A percentile compares a stretch with the other conserved stretches of the same genome.
Evolutionary conservation across 2,797 vertebrate genomes (phyloP).

Genomic region (Phoxinus dragarum): DNA sequence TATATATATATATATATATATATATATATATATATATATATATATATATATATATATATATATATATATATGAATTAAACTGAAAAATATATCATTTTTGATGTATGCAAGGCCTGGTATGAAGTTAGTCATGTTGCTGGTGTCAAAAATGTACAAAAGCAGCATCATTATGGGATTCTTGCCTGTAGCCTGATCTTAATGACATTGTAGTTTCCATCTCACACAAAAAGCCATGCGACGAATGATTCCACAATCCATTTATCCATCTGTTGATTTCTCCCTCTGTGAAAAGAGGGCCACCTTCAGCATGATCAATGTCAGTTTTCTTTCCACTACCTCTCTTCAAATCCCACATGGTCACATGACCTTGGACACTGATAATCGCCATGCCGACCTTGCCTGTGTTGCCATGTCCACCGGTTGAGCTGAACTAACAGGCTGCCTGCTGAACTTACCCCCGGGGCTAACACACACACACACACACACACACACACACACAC

Average conservation of each 20-base stretch:
- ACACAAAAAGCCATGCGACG: conserved; percentile 29
- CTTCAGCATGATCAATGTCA: conserved; percentile 75
- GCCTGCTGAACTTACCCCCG: conserved; percentile 64
- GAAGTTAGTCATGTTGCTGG: neutral
- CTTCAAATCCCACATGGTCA: conserved; percentile 75
- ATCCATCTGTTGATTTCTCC: conserved; percentile 38
- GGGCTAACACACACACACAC: conserved; percentile 25
- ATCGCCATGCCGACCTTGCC: conserved; percentile 74
- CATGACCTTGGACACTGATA: conserved; percentile 72
- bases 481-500: conserved; percentile 55
- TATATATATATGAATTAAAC: neutral
- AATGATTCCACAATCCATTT: conserved; percentile 39
- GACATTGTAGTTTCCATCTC: conserved; percentile 20
- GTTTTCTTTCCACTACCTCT: conserved; percentile 70
- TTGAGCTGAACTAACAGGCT: conserved; percentile 77
- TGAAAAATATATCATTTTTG: neutral
- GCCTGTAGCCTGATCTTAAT: conserved; percentile 35
- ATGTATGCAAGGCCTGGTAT: neutral
- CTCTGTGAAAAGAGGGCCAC: conserved; percentile 52
- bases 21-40: neutral
- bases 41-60: neutral
- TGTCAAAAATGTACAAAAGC: conserved; percentile 64
- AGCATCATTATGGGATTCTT: conserved; percentile 56
- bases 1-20: neutral
- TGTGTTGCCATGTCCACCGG: conserved; percentile 68